Conservation (phyloP, 2,797 vertebrate species). For the Siniperca undulata region DNA sequence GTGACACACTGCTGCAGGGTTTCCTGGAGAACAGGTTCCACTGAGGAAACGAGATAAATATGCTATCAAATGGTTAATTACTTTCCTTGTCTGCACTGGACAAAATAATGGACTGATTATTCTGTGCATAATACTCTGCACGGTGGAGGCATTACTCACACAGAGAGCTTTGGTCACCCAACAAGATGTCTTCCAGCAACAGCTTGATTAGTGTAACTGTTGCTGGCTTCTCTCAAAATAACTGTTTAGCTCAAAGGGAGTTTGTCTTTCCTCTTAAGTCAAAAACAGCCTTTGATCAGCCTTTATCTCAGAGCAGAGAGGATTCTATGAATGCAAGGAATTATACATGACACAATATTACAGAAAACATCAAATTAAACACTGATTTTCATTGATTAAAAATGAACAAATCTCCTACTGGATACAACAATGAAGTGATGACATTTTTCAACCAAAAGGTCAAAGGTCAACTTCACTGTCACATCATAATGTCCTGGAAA, state of each 20-base stretch:
- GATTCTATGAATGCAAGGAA: slow-evolving; percentile 8
- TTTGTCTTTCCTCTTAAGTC: slow-evolving; percentile 2
- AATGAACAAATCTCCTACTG: no score
- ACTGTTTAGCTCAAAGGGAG: slow-evolving; percentile 36
- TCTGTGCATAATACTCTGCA: slow-evolving; percentile 37
- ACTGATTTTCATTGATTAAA: not conserved
- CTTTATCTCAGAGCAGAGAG: slow-evolving; percentile 21
- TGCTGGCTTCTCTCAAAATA: slow-evolving; percentile 23
- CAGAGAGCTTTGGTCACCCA: slow-evolving; percentile 26
- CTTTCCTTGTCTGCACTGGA: slow-evolving; percentile 57
- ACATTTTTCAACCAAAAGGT: no score
- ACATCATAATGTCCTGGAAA: no score
- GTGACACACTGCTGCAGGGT: slow-evolving; percentile 49
- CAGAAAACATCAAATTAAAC: slow-evolving; percentile 6
- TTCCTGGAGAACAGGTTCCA: slow-evolving; percentile 44
- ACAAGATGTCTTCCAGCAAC: slow-evolving; percentile 48
- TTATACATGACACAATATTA: slow-evolving; percentile 19
- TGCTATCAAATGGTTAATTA: slow-evolving; percentile 75
- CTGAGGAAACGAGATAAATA: slow-evolving; percentile 71
- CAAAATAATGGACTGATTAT: slow-evolving; percentile 72
- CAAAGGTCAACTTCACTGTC: no score
- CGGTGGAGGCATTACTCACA: slow-evolving; percentile 58
- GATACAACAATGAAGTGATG: no score
- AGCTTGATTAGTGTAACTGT: slow-evolving; percentile 45
- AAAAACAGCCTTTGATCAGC: slow-evolving; percentile 42